These are phyloP conservation scores for Mastacembelus armatus DNA, from an alignment of 2,797 vertebrate genomes.

Conservation along the genomic window DNA sequence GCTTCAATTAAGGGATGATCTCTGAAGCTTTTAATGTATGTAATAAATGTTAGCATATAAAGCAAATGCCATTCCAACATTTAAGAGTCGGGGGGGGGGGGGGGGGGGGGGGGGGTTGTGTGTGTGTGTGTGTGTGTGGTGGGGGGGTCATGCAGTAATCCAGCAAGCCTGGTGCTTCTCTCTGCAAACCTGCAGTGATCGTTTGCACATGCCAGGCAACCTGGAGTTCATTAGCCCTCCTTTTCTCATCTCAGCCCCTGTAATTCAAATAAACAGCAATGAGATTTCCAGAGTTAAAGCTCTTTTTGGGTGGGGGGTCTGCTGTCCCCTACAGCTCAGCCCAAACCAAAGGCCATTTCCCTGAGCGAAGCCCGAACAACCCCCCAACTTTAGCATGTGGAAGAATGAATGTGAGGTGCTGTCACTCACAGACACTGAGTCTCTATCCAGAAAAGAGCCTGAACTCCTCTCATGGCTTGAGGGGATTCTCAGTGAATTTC, in stretches of 20 bases:
- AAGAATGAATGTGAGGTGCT: conserved; percentile 73
- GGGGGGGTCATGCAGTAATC: conserved; percentile 70
- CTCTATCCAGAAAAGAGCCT: conserved; percentile 53
- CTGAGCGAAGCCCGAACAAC: conserved; percentile 55
- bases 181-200: conserved; percentile 82
- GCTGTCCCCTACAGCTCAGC: conserved; percentile 62
- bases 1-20: conserved; percentile 9
- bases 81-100: conserved; percentile 54
- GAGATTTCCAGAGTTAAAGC: conserved; percentile 86
- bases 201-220: conserved; percentile 85
- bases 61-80: conserved; percentile 55
- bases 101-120: conserved; percentile 13
- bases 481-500: conserved; percentile 65
- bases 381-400: conserved; percentile 66
- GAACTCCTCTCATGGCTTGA: conserved; percentile 47
- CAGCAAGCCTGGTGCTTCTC: conserved; percentile 72
- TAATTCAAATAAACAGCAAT: conserved; percentile 89
- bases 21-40: conserved; percentile 36
- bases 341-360: conserved; percentile 63
- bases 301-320: conserved; percentile 82
- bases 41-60: conserved; percentile 55
- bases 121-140: no score
- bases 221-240: conserved; percentile 87
- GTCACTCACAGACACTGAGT: conserved; percentile 71
- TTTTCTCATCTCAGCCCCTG: conserved; percentile 84